Evolutionary conservation across 1,140 invertebrate genomes (phyloP).

Genomic region (Drosophila serrata): DNA sequence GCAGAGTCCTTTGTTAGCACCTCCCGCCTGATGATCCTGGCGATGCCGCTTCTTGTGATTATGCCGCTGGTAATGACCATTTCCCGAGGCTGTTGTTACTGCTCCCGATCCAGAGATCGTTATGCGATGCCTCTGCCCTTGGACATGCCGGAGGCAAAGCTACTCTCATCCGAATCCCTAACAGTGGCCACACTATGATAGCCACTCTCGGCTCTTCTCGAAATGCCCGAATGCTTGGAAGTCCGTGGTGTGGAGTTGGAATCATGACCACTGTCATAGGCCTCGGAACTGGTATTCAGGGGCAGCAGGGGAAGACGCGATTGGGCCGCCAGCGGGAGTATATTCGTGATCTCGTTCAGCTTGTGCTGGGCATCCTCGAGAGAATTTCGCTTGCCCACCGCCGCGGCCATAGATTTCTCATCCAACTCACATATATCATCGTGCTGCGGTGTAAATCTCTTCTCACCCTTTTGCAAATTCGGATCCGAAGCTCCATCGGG

Average conservation of each 20-base stretch:
- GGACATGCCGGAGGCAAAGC: constrained; percentile 91
- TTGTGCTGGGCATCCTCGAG: constrained; percentile 89
- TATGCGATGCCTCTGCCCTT: constrained; percentile 88
- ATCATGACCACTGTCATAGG: constrained; percentile 93
- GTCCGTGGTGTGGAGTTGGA: constrained; percentile 90
- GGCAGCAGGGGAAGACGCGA: constrained; percentile 78
- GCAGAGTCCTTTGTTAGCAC: constrained; percentile 75
- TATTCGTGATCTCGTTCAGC: constrained; percentile 77
- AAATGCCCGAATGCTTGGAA: constrained; percentile 91
- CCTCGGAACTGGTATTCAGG: constrained; percentile 85
- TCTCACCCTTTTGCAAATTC: constrained; percentile 91
- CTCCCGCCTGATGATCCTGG: constrained; percentile 57
- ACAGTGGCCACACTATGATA: constrained; percentile 92
- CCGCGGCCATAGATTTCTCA: constrained; percentile 86
- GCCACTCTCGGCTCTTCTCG: constrained; percentile 92
- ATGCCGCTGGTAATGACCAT: constrained; percentile 69
- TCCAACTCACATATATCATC: constrained; percentile 81
- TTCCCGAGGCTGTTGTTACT: constrained; percentile 27
- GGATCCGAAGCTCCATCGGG: constrained; percentile 96
- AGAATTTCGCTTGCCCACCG: constrained; percentile 86
- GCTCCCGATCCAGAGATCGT: constrained; percentile 85
- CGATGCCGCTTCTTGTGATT: constrained; percentile 73
- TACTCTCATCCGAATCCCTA: constrained; percentile 94
- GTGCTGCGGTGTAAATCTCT: constrained; percentile 75
- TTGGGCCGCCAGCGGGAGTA: constrained; percentile 86